Conservation (phyloP, 2,113 vertebrate species). For the Heptranchias perlo region DNA sequence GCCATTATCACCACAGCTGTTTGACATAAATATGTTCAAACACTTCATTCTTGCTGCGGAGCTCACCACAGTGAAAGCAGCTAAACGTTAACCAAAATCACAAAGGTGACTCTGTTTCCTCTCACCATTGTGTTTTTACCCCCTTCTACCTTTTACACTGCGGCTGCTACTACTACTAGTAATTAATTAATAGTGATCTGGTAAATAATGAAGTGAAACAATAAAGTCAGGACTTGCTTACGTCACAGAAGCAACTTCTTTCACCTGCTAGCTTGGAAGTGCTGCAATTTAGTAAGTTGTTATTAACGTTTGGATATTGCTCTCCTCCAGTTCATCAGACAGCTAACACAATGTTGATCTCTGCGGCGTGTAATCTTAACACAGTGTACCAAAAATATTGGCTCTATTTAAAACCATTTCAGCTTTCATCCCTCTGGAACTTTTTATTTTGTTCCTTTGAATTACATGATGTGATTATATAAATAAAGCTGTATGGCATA, state of each 20-base stretch:
- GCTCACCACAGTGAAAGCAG: neutral
- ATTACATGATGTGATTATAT: neutral
- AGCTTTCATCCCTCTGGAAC: neutral
- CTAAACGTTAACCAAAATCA: neutral
- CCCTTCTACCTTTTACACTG: neutral
- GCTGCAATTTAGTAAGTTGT: neutral
- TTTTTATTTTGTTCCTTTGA: neutral
- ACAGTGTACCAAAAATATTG: neutral
- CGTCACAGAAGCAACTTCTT: neutral
- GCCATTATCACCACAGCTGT: slow-evolving; percentile 13
- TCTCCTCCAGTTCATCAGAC: neutral
- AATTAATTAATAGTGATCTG: neutral
- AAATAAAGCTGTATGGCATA: neutral
- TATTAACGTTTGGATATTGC: neutral
- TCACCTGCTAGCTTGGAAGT: neutral
- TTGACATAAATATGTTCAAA: neutral
- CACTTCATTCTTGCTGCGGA: neutral
- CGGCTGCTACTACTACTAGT: neutral
- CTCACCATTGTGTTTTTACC: neutral
- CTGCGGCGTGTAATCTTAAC: neutral
- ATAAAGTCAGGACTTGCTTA: neutral
- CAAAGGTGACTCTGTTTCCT: neutral
- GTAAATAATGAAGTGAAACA: neutral
- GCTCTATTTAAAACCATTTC: neutral
- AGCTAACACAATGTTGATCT: neutral